A percentile compares a stretch with the other conserved stretches of the same genome.
Conservation (phyloP, 2,113 vertebrate species). For the Myotis lucifugus region DNA sequence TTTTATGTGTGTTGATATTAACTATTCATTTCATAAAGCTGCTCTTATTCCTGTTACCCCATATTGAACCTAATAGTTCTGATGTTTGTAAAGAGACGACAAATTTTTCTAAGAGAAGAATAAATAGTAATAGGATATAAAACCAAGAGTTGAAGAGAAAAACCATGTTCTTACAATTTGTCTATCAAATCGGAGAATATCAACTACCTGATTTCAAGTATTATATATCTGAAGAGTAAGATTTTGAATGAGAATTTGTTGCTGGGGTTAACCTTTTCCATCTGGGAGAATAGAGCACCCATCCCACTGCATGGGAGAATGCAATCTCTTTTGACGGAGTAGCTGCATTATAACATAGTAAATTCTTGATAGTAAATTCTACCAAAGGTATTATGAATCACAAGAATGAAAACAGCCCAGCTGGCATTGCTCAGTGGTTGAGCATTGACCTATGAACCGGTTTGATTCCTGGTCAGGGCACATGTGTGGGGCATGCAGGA, state of each 20-base stretch:
- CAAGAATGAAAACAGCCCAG: not conserved
- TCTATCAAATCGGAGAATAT: not conserved
- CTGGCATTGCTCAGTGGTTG: too few species aligned
- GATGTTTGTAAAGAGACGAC: not conserved
- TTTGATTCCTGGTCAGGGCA: too few species aligned
- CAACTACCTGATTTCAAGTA: not conserved
- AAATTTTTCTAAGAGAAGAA: not conserved
- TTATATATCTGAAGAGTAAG: not conserved
- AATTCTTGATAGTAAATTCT: not conserved
- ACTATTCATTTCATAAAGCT: not conserved
- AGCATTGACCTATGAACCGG: too few species aligned
- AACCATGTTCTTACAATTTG: not conserved
- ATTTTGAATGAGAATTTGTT: not conserved
- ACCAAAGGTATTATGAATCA: not conserved
- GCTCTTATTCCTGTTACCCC: not conserved
- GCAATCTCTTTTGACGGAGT: not conserved
- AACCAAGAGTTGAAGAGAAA: not conserved
- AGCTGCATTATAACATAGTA: not conserved
- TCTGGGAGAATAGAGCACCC: not conserved
- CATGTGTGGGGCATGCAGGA: too few species aligned
- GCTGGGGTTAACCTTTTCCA: not conserved
- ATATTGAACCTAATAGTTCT: not conserved
- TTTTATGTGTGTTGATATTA: not conserved
- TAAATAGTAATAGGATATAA: not conserved
- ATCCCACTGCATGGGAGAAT: not conserved